Evolutionary conservation across 2,797 vertebrate species (phyloP).

Genomic region (Margarornis squamiger): DNA sequence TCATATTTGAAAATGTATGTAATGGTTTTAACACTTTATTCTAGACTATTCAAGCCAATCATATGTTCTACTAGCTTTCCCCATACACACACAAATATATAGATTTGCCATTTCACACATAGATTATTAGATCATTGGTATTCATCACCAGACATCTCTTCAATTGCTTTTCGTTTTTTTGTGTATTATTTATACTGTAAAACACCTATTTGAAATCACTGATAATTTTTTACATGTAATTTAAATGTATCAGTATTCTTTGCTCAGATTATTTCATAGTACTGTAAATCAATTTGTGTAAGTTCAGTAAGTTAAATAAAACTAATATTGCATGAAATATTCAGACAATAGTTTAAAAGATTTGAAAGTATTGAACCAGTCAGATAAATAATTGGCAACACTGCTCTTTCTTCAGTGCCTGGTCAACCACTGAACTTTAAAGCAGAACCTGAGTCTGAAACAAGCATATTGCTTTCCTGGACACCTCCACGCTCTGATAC

Average conservation of each 20-base stretch:
- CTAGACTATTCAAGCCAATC: neutral
- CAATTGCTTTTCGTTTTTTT: neutral
- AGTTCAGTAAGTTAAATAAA: neutral
- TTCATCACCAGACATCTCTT: neutral
- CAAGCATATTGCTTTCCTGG: constrained; percentile 95
- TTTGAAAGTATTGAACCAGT: neutral
- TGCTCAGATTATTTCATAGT: neutral
- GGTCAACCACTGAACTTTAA: constrained; percentile 95
- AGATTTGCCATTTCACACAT: neutral
- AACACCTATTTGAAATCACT: neutral
- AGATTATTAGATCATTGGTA: neutral
- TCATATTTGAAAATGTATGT: neutral
- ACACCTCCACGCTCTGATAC: constrained; percentile 92
- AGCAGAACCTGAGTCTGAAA: constrained; percentile 98
- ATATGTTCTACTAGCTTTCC: neutral
- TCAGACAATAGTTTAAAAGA: neutral
- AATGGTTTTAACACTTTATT: neutral
- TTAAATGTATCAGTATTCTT: neutral
- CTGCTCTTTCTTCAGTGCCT: constrained; percentile 81
- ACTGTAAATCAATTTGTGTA: neutral
- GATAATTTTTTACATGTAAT: neutral
- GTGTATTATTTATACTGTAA: neutral
- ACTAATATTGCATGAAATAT: neutral
- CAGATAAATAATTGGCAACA: neutral
- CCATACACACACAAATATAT: too few relatives aligned